Conservation (phyloP, 2,888 invertebrate species). For the Folsomia candida region DNA sequence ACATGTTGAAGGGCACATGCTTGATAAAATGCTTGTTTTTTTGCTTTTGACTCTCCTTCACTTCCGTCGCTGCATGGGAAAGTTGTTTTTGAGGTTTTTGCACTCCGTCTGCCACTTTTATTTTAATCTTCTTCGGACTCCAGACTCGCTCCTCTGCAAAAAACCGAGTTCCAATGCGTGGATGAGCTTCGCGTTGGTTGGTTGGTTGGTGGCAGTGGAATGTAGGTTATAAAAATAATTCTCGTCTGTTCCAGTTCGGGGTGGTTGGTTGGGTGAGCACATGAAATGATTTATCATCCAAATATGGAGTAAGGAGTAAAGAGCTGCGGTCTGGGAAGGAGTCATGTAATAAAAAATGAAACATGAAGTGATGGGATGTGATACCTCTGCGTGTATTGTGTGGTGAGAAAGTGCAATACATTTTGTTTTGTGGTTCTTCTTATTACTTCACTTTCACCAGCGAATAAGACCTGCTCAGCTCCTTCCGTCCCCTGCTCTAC, state of each 20-base stretch:
- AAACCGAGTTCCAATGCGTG: not conserved
- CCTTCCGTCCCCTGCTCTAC: too few species aligned
- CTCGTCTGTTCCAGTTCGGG: not conserved
- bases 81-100: not conserved
- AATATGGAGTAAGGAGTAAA: not conserved
- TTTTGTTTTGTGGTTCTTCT: not conserved
- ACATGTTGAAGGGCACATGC: too few species aligned
- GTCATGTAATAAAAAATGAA: not conserved
- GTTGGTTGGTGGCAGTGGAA: too few species aligned
- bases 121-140: not conserved
- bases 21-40: too few species aligned
- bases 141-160: not conserved
- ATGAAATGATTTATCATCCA: slow-evolving; percentile 1
- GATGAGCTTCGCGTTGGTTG: not conserved
- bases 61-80: too few species aligned
- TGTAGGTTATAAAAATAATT: slow-evolving; percentile 8
- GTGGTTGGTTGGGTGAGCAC: not conserved
- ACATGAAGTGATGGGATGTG: not conserved
- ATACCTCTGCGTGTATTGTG: not conserved
- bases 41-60: too few species aligned
- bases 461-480: too few species aligned
- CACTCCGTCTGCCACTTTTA: not conserved
- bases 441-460: not conserved
- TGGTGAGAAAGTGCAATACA: not conserved
- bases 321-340: not conserved